phyloP scores from a whole-genome alignment of 23 tunicate genomes.

The Trididemnum clinides region DNA sequence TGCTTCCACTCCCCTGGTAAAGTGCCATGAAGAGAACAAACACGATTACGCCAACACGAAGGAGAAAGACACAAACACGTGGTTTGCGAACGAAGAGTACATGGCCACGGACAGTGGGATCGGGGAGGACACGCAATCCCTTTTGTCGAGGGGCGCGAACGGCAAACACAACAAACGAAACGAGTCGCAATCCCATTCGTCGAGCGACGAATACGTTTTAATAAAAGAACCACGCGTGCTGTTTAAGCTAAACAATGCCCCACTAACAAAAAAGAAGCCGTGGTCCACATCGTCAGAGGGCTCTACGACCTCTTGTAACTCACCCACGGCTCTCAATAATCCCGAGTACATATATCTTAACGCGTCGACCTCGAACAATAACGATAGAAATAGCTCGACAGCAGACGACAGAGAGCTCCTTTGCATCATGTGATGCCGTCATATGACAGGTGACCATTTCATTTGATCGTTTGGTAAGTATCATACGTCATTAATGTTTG shows the following conservation, averaged over 20 bases:
- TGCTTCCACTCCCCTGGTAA: conserved; percentile 30
- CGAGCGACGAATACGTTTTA: conserved; percentile 16
- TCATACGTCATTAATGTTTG: too few species aligned
- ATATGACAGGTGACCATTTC: too few species aligned
- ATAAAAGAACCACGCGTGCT: too few species aligned
- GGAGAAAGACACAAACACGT: conserved; percentile 1
- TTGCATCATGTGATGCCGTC: too few species aligned
- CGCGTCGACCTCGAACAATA: conserved; percentile 16
- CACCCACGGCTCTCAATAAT: conserved; percentile 55
- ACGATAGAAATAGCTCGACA: not conserved
- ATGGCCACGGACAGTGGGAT: conserved; percentile 90
- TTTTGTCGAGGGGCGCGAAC: conserved; percentile 43
- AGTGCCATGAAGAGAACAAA: not conserved
- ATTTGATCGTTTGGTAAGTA: too few species aligned
- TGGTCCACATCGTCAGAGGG: conserved; percentile 44
- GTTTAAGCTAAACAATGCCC: not conserved
- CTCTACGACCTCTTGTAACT: not conserved
- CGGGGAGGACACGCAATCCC: conserved; percentile 85
- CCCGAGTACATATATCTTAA: conserved; percentile 83
- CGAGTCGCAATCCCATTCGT: not conserved
- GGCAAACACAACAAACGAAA: conserved; percentile 22
- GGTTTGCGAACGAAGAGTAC: conserved; percentile 73
- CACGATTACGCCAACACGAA: conserved; percentile 44
- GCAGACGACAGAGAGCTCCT: too few species aligned
- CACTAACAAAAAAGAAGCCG: not conserved